phyloP scores from a whole-genome alignment of 2,113 vertebrate species.

The Leucosticte australis region DNA sequence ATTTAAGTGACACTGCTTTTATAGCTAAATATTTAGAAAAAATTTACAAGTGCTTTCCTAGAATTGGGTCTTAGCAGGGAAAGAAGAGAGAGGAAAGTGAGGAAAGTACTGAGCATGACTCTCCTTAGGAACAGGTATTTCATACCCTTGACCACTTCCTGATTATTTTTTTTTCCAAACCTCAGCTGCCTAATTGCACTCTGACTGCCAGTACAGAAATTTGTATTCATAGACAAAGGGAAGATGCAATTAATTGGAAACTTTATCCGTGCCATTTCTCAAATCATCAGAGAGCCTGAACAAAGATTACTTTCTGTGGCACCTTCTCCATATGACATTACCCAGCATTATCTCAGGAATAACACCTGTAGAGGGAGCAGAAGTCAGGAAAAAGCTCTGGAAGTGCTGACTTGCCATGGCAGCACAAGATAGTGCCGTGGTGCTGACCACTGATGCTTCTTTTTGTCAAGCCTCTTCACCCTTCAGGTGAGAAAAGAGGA shows the following conservation, averaged over 20 bases:
- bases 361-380: constrained; percentile 35
- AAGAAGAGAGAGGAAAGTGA: background rate
- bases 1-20: background rate
- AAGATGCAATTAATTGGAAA: background rate
- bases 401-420: background rate
- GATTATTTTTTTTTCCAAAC: background rate
- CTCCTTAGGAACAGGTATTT: background rate
- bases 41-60: background rate
- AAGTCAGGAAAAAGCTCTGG: background rate
- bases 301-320: background rate
- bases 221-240: background rate
- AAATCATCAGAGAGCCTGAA: background rate
- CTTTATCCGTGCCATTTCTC: background rate
- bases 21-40: background rate
- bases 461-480: constrained; percentile 65
- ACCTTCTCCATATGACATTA: background rate
- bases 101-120: background rate
- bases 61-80: background rate
- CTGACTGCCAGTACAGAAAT: background rate
- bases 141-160: background rate
- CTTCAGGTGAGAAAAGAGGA: constrained; percentile 75
- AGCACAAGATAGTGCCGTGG: background rate
- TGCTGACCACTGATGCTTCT: constrained; percentile 32
- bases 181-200: background rate
- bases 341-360: background rate